Evolutionary conservation across 2,113 vertebrate species (phyloP).

Genomic region (Hiodon alosoides): DNA sequence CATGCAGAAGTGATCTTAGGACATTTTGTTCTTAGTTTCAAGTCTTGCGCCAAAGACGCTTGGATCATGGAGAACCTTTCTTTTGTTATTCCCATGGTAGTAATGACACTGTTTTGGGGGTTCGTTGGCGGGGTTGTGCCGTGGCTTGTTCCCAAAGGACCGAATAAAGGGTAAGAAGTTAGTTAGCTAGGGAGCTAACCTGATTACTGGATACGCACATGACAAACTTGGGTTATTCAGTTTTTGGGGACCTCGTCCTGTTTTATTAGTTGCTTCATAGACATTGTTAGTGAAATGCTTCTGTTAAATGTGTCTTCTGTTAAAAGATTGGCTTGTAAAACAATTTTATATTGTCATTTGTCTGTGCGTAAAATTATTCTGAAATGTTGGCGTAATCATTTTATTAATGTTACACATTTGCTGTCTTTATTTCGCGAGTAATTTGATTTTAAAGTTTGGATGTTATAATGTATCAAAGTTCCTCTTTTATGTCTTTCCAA

Average conservation of each 20-base stretch:
- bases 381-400: background rate
- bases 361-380: background rate
- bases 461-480: constrained; percentile 15
- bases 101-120: constrained; percentile 88
- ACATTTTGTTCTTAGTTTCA: background rate
- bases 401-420: background rate
- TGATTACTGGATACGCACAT: no score
- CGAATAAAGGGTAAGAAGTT: constrained; percentile 82
- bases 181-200: constrained; percentile 26
- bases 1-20: background rate
- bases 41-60: background rate
- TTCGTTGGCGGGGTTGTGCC: constrained; percentile 78
- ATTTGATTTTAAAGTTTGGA: background rate
- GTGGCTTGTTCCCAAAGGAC: constrained; percentile 86
- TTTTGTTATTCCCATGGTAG: constrained; percentile 73
- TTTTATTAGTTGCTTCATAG: no score
- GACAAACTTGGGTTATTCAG: no score
- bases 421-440: background rate
- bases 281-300: no score
- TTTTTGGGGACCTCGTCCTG: no score
- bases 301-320: no score
- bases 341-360: background rate
- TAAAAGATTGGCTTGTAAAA: no score
- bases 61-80: constrained; percentile 63
- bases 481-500: constrained; percentile 10